Base-by-base conservation (phyloP, 2,888 invertebrate species). In the Cryptus armator region DNA sequence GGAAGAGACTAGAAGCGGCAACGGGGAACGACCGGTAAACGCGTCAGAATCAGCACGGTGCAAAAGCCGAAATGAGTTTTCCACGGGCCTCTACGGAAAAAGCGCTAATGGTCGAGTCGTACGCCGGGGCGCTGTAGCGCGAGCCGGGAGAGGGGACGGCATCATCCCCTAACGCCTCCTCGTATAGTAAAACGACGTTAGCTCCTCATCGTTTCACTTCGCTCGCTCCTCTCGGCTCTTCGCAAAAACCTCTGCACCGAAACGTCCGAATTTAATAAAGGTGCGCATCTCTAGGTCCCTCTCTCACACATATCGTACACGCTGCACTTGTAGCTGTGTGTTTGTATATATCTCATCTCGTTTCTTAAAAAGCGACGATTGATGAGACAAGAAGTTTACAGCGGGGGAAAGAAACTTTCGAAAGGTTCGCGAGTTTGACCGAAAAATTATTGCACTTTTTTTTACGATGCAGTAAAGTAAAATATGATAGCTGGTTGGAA, bases 251-350 rank as follows among this genome's bases (percentile, higher is more conserved):
- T 76, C 70, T 37, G 46, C 44, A 83, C 48, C 19, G 68, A 67
- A 74, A 53, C 62, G 74, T 24, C 48, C 74, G 68, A 79, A 83
- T 83, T 83, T 83, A 83, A 83, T 83, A 83, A 83, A 78, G 59
- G 74, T 19, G 62, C 75, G 9, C 71, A 56, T 56, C 74, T 76
- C 44, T 66, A 44, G 32, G 9, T 14, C 24, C 43, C 56, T n/a
- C 56, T 46, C 43, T 29, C 59, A 37, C n/a, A 78, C 64, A 46
- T n/a, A 68, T 68, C 74, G 44, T 46, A 48, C 46, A 37, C 14
- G 16, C 53, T 46, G 37, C 46, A 14, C 14, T 4, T 10, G 19
- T 12, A 16, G 19, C 56, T 16, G 2, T 10, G 56, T 70, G 51
- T 66, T 71, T 37, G 12, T 48, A 24, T 32, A 9, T 24, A 24